A percentile compares a stretch with the other conserved stretches of the same genome.
Conservation (phyloP, 2,797 vertebrate species). For the Pristis pectinata region DNA sequence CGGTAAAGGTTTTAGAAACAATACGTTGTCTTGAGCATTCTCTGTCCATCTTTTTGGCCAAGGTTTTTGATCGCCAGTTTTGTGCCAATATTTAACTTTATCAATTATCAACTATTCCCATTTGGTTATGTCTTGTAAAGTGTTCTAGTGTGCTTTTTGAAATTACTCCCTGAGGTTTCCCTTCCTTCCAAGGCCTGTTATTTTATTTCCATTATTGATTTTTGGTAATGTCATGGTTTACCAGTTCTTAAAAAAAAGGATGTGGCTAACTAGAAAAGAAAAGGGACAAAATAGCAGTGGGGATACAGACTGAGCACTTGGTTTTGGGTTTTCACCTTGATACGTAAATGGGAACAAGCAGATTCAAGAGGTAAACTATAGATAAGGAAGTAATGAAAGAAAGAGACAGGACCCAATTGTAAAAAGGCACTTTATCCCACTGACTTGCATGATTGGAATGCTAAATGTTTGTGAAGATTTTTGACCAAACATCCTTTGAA, state of each 20-base stretch:
- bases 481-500: neutral
- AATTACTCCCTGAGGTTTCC: neutral
- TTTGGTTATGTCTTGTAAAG: too few relatives aligned
- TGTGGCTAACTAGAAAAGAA: neutral
- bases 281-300: neutral
- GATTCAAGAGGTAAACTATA: neutral
- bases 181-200: neutral
- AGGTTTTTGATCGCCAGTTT: neutral
- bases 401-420: too few relatives aligned
- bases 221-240: neutral
- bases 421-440: neutral
- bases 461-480: neutral
- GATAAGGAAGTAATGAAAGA: neutral
- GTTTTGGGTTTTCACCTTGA: neutral
- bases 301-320: neutral
- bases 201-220: neutral
- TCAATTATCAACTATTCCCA: neutral
- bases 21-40: too few relatives aligned
- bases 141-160: neutral
- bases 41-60: neutral
- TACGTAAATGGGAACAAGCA: neutral
- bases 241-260: neutral
- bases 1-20: neutral
- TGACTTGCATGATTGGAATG: neutral
- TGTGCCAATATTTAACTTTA: neutral